Conservation (phyloP, 2,888 invertebrate species). For the Tetheella fluctuosa region DNA sequence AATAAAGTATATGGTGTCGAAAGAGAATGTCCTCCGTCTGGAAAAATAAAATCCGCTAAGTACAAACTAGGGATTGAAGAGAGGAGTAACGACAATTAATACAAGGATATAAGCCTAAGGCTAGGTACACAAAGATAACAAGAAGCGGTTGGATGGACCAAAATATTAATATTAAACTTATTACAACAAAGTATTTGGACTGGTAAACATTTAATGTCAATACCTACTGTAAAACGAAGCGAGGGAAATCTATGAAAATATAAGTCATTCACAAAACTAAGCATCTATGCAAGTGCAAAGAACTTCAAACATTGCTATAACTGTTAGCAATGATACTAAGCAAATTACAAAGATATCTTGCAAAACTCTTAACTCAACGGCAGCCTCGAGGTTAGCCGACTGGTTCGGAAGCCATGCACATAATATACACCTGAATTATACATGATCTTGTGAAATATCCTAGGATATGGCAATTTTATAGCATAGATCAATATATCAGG, state of each 20-base stretch:
- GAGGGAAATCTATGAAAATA: not conserved
- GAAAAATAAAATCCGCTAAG: not conserved
- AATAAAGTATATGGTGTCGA: no score
- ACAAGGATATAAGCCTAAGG: no score
- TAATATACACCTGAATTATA: not conserved
- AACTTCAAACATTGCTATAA: not conserved
- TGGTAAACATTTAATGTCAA: no score
- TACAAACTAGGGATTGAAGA: not conserved
- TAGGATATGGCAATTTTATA: not conserved
- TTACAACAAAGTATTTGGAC: no score
- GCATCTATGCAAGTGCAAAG: not conserved
- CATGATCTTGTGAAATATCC: not conserved
- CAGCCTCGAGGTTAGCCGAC: not conserved
- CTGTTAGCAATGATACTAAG: not conserved
- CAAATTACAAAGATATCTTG: not conserved
- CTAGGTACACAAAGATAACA: no score
- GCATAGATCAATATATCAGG: not conserved
- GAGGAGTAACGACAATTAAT: not conserved
- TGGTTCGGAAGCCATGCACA: conserved; percentile 1
- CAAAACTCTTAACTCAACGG: not conserved
- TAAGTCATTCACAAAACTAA: not conserved
- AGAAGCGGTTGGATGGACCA: no score
- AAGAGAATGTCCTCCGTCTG: not conserved
- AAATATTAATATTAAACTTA: no score
- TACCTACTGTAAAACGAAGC: no score